A percentile compares a stretch with the other conserved stretches of the same genome.
These are phyloP conservation scores for Takifugu rubripes DNA, from an alignment of 2,797 vertebrate species.

Conservation along the genomic window DNA sequence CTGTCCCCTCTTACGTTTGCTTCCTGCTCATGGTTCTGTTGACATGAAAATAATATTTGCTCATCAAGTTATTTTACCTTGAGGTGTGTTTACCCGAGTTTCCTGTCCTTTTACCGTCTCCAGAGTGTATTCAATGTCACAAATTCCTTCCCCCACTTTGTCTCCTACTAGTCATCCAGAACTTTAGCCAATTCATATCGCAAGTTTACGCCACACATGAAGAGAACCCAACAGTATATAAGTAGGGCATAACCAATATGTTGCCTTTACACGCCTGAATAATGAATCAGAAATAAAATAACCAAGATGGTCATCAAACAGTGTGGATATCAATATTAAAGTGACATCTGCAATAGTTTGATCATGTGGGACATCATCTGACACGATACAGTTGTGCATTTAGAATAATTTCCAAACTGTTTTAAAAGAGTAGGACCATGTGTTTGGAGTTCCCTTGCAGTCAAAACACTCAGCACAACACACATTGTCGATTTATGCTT, in stretches of 20 bases:
- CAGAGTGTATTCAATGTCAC: neutral
- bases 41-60: conserved; percentile 12
- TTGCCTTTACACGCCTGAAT: no score
- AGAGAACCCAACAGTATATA: no score
- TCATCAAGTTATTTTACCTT: conserved; percentile 35
- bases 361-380: conserved; percentile 4
- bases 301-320: neutral
- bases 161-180: neutral
- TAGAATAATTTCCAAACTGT: conserved; percentile 18
- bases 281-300: no score
- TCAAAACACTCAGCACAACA: no score
- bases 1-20: conserved; percentile 7
- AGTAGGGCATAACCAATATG: no score
- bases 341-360: conserved; percentile 15
- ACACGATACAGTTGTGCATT: conserved; percentile 24
- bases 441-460: neutral
- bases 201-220: no score
- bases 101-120: conserved; percentile 31
- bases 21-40: conserved; percentile 16
- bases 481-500: no score
- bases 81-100: conserved; percentile 39
- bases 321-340: neutral
- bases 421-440: neutral
- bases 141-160: neutral
- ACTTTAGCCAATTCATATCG: no score